Evolutionary conservation across 1,140 invertebrate genomes (phyloP).

Genomic region (Acromyrmex echinatior): DNA sequence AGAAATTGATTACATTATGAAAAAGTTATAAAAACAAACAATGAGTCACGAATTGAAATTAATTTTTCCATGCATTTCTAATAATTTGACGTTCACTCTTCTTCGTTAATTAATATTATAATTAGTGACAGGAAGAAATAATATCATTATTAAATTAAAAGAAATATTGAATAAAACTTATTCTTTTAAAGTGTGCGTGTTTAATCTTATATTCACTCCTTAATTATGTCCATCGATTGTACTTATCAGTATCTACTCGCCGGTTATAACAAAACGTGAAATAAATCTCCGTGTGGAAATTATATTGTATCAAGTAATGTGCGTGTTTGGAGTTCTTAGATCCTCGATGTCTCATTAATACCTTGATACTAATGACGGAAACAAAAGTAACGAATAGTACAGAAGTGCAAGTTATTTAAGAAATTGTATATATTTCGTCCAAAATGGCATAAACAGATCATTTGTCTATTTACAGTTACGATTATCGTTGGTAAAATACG

Average conservation of each 20-base stretch:
- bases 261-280: not conserved
- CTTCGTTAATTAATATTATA: not conserved
- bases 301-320: slow-evolving; percentile 30
- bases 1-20: not conserved
- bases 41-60: not conserved
- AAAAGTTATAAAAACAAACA: not conserved
- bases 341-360: not conserved
- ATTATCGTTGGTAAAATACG: slow-evolving; percentile 65
- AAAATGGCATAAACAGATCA: slow-evolving; percentile 49
- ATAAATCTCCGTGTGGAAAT: slow-evolving; percentile 38
- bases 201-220: not conserved
- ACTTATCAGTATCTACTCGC: not conserved
- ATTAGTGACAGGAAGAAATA: not conserved
- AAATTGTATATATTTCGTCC: slow-evolving; percentile 51
- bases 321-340: slow-evolving; percentile 36
- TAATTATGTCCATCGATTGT: not conserved
- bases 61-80: not conserved
- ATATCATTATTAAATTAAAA: not conserved
- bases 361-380: not conserved
- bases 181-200: slow-evolving; percentile 52
- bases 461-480: slow-evolving; percentile 58
- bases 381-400: slow-evolving; percentile 33
- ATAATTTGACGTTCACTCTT: slow-evolving; percentile 19
- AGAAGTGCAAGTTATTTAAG: slow-evolving; percentile 47
- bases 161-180: not conserved